Evolutionary conservation across 2,888 invertebrate species (phyloP).

Genomic region (Yponomeuta evonymella): DNA sequence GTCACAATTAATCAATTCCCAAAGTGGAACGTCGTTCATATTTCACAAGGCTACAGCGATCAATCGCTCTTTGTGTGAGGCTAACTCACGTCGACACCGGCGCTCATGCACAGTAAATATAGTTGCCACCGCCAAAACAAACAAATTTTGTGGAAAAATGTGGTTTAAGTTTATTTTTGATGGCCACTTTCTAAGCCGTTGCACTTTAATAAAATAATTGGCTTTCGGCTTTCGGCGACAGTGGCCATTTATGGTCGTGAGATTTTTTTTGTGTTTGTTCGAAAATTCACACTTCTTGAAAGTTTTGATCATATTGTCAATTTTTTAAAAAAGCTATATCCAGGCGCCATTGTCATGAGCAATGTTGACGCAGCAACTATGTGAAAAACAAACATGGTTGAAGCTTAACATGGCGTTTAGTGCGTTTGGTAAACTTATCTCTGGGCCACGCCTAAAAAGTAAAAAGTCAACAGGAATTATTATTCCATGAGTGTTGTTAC

Average conservation of each 20-base stretch:
- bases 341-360: constrained; percentile 41
- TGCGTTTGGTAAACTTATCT: constrained; percentile 69
- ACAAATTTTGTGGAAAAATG: constrained; percentile 42
- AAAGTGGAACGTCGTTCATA: constrained; percentile 58
- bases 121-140: constrained; percentile 64
- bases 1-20: constrained; percentile 69
- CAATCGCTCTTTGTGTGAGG: constrained; percentile 72
- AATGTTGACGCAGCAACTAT: constrained; percentile 53
- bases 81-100: constrained; percentile 54
- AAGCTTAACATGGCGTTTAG: constrained; percentile 40
- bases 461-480: constrained; percentile 63
- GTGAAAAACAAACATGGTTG: constrained; percentile 61
- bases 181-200: neutral
- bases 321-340: constrained; percentile 34
- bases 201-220: no score
- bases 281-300: constrained; percentile 12
- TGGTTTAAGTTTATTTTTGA: neutral
- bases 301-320: constrained; percentile 37
- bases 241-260: neutral
- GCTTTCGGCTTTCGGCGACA: no score
- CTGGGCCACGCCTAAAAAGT: constrained; percentile 53
- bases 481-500: constrained; percentile 51
- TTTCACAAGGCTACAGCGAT: constrained; percentile 56
- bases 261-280: neutral
- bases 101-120: constrained; percentile 49